Percentiles rank a stretch among this genome's conserved stretches.
phyloP scores from a whole-genome alignment of 2,888 invertebrate species.

The Automeris io region DNA sequence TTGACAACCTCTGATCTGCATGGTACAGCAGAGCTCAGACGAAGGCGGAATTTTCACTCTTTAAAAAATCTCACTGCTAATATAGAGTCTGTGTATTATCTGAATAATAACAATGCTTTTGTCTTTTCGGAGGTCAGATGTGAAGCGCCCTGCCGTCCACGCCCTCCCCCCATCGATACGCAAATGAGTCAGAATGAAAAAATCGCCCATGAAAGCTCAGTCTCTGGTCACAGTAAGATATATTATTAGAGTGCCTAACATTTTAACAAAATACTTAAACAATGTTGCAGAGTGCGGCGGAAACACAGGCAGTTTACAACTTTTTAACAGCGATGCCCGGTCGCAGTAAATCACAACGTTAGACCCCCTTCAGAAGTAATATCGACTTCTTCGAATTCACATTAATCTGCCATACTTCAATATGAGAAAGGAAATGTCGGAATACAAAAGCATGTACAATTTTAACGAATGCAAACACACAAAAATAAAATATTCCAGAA shows the following conservation, averaged over 20 bases:
- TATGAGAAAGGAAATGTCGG: slow-evolving; percentile 61
- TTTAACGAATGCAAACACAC: slow-evolving; percentile 40
- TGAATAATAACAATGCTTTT: no score
- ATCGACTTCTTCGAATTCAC: slow-evolving; percentile 73
- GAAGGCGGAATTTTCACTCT: no score
- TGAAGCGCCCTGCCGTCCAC: no score
- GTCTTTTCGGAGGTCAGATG: no score
- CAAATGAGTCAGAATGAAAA: no score
- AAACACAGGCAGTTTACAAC: slow-evolving; percentile 73
- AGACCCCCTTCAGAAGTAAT: slow-evolving; percentile 72
- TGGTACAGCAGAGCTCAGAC: no score
- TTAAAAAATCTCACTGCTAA: no score
- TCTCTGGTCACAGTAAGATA: background rate
- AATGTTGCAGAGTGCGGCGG: slow-evolving; percentile 64
- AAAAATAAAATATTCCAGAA: slow-evolving; percentile 22
- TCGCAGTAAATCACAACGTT: slow-evolving; percentile 69
- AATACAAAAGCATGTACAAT: slow-evolving; percentile 48
- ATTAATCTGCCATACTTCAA: slow-evolving; percentile 73
- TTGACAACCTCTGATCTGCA: no score
- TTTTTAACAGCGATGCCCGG: slow-evolving; percentile 66
- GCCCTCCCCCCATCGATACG: no score
- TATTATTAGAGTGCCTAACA: slow-evolving; percentile 2
- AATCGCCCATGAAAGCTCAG: background rate
- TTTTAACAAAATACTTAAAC: slow-evolving; percentile 22
- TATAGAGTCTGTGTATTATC: no score